Base-by-base conservation (phyloP, 2,113 vertebrate species). In the Calyptomena viridis region DNA sequence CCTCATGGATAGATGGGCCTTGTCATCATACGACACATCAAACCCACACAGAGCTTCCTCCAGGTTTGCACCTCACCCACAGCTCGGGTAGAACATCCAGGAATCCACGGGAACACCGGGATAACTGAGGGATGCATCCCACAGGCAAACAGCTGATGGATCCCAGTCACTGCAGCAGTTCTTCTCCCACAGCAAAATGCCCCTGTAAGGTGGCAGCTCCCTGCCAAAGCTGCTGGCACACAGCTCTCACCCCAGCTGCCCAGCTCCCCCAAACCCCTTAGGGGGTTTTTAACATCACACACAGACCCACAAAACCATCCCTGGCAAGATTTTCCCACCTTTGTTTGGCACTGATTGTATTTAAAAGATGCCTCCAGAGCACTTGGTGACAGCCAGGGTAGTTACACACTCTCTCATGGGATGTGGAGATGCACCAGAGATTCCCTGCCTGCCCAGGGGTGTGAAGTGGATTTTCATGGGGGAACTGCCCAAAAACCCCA, bases 81-180 rank as follows among this genome's bases (percentile, higher is more conserved):
- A 23, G 33, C 35, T 66, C 6, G 68, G 46, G 31, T 15, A 14
- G 33, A 62, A 28, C 0, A 0, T 17, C 52, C 6, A 5, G 1
- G 3, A 76, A 37, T n/a, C n/a, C 20, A 25, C 1, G 2, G 42
- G 18, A 28, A 52, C 12, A 47, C n/a, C 28, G 19, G 68, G 3
- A 3, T 21, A 15, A 40, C 53, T 6, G 39, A 13, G 52, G 71
- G 40, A 27, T 11, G 53, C 67, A 28, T 5, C 40, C n/a, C 11
- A 5, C 2, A 12, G 28, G 37, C 60, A 64, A 58, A 37, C 31
- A 53, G 49, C 44, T 40, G 60, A 55, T 2, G 33, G 31, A 74
- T 64, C 73, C 8, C 18, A 0, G 27, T 23, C 11, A 49, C 39
- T 5, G 56, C 39, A 10, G 14, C 33, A 83, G 37, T 64, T 15